Evolutionary conservation across 2,888 invertebrate species (phyloP).

Genomic region (Chrysotoxum bicinctum): DNA sequence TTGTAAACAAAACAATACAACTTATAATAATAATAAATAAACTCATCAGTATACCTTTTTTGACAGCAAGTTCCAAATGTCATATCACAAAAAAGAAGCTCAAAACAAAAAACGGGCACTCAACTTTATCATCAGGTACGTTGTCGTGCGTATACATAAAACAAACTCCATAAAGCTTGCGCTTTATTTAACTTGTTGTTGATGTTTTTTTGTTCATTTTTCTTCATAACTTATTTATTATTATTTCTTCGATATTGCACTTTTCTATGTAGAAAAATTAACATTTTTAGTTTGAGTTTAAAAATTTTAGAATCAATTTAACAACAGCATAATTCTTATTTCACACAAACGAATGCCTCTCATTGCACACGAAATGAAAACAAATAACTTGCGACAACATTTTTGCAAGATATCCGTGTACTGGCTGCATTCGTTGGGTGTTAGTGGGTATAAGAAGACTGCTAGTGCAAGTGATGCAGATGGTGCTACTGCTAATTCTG

Average conservation of each 20-base stretch:
- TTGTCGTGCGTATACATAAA: neutral
- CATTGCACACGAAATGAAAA: neutral
- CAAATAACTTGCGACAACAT: neutral
- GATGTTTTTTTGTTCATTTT: neutral
- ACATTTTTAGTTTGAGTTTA: neutral
- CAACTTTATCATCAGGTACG: conserved; percentile 1
- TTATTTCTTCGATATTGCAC: neutral
- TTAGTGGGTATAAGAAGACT: neutral
- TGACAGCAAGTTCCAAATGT: neutral
- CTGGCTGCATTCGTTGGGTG: neutral
- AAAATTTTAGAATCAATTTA: neutral
- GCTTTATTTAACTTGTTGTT: neutral
- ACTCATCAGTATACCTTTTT: neutral
- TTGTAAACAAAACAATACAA: neutral
- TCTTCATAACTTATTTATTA: neutral
- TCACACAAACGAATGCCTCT: neutral
- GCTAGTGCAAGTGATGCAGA: neutral
- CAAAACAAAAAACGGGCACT: neutral
- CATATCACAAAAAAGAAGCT: neutral
- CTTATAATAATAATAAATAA: neutral
- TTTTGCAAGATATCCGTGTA: neutral
- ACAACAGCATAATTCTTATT: neutral
- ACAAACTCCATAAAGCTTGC: neutral
- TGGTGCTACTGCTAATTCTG: neutral
- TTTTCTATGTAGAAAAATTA: neutral